phyloP scores from a whole-genome alignment of 2,888 invertebrate species.

The Marronus borbonicus region DNA sequence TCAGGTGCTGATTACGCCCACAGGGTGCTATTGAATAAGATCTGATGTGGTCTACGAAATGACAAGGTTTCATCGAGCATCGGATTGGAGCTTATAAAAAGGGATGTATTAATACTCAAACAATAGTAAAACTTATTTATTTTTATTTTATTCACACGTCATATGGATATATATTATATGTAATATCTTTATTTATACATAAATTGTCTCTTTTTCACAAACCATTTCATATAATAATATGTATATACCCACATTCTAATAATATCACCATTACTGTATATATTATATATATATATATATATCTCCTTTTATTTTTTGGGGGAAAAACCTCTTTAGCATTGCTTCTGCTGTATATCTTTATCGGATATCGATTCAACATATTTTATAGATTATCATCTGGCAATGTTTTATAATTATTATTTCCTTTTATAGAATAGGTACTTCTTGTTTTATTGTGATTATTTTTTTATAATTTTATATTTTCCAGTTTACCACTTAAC shows the following conservation, averaged over 20 bases:
- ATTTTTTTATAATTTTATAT: not conserved
- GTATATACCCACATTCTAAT: not conserved
- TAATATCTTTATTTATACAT: slow-evolving; percentile 9
- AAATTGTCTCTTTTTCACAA: not conserved
- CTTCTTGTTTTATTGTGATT: not conserved
- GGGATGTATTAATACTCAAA: not conserved
- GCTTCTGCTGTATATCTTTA: too few species aligned
- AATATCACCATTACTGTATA: not conserved
- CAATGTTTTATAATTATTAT: not conserved
- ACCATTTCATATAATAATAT: not conserved
- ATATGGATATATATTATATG: slow-evolving; percentile 1
- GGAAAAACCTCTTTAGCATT: too few species aligned
- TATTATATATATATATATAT: not conserved
- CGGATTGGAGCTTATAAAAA: not conserved
- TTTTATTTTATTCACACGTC: slow-evolving; percentile 12
- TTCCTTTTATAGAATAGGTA: slow-evolving; percentile 2
- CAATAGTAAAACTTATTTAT: slow-evolving; percentile 30
- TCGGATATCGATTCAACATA: not conserved
- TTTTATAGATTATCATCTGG: not conserved
- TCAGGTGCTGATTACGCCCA: too few species aligned
- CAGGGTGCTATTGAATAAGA: too few species aligned
- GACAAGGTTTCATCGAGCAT: too few species aligned
- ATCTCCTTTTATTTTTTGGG: too few species aligned
- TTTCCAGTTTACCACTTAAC: not conserved
- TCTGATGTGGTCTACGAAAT: too few species aligned